Percentiles rank a stretch among this genome's conserved stretches.
phyloP scores from a whole-genome alignment of 2,888 invertebrate species.

The Tipula helvola region DNA sequence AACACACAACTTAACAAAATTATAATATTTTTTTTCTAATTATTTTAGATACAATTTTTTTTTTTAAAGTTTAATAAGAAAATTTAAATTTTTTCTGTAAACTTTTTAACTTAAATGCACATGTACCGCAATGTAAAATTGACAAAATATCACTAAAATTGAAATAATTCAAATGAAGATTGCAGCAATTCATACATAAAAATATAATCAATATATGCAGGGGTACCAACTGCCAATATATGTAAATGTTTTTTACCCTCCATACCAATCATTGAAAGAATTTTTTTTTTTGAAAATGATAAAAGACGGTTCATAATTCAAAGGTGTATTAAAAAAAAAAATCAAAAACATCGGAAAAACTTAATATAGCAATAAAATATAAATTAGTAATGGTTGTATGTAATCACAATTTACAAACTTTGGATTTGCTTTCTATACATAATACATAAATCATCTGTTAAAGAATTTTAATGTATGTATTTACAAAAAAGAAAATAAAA shows the following conservation, averaged over 20 bases:
- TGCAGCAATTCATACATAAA: background rate
- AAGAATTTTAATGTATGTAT: background rate
- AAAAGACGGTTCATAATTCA: background rate
- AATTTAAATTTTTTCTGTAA: background rate
- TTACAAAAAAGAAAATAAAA: background rate
- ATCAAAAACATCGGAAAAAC: background rate
- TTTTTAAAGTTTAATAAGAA: background rate
- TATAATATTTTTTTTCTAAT: background rate
- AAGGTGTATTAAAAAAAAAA: background rate
- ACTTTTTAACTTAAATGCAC: conserved; percentile 14
- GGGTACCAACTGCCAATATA: background rate
- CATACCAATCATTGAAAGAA: background rate
- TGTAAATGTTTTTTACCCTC: background rate
- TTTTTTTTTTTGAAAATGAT: background rate
- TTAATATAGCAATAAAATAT: background rate
- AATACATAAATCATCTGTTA: background rate
- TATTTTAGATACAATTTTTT: background rate
- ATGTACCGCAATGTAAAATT: conserved; percentile 12
- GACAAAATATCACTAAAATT: conserved; percentile 8
- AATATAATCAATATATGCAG: background rate
- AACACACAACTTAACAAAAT: background rate
- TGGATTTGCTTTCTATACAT: background rate
- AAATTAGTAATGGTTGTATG: background rate
- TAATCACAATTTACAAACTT: background rate
- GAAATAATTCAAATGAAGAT: background rate